Conservation (phyloP, 2,113 vertebrate species). For the Stigmatopora nigra region DNA sequence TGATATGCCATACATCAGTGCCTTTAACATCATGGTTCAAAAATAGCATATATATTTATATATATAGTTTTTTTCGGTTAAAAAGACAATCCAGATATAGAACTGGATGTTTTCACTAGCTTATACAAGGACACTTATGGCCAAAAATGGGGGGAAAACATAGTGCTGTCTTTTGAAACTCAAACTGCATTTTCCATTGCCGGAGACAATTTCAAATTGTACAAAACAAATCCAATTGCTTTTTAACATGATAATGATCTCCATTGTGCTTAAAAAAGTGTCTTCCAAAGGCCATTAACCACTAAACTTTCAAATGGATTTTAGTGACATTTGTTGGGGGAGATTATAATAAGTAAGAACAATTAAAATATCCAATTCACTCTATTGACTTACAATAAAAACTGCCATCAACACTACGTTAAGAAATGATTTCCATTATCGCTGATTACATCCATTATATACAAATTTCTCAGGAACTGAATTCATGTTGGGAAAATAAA, state of each 20-base stretch:
- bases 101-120: constrained; percentile 47
- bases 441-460: constrained; percentile 20
- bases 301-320: background rate
- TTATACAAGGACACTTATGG: constrained; percentile 72
- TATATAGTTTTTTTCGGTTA: constrained; percentile 48
- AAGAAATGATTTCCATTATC: constrained; percentile 21
- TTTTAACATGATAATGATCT: constrained; percentile 15
- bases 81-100: constrained; percentile 52
- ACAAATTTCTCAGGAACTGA: constrained; percentile 23
- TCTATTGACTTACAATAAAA: constrained; percentile 13
- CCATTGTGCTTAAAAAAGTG: constrained; percentile 54
- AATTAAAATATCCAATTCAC: constrained; percentile 26
- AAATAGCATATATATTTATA: constrained; percentile 48
- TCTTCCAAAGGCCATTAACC: constrained; percentile 5
- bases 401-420: constrained; percentile 16
- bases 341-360: constrained; percentile 28
- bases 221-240: background rate
- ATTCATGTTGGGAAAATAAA: constrained; percentile 28
- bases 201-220: constrained; percentile 17
- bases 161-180: constrained; percentile 15
- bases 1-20: constrained; percentile 61
- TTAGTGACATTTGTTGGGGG: constrained; percentile 11
- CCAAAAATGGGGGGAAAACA: constrained; percentile 31
- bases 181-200: constrained; percentile 11
- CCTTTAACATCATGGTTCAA: constrained; percentile 64